phyloP scores from a whole-genome alignment of 2,113 vertebrate species.

The Oreochromis spilurus region DNA sequence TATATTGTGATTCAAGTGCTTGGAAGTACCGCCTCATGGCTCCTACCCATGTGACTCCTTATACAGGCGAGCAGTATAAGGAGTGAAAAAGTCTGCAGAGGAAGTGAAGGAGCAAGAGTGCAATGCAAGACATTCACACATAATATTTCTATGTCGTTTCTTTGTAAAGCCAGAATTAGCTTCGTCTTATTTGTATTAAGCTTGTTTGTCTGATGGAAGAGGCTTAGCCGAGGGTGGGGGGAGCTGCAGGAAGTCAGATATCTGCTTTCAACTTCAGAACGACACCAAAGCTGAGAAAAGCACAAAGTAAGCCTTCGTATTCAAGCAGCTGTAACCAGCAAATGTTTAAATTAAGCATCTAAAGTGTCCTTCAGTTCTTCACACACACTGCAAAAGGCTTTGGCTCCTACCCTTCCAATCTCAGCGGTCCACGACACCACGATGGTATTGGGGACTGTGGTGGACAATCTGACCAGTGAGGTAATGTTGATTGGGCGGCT shows the following conservation, averaged over 20 bases:
- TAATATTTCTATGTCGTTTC: neutral
- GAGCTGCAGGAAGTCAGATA: neutral
- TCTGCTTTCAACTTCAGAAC: neutral
- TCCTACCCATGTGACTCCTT: too few species aligned
- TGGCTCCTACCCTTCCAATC: conserved; percentile 86
- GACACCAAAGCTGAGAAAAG: neutral
- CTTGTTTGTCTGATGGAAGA: neutral
- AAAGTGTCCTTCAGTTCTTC: neutral
- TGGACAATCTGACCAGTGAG: conserved; percentile 93
- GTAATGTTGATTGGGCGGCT: conserved; percentile 99
- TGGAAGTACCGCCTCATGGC: too few species aligned
- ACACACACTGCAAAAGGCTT: neutral
- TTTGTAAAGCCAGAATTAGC: neutral
- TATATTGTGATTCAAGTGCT: neutral
- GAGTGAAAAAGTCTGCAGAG: neutral
- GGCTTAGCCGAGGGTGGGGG: neutral
- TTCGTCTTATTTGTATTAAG: neutral
- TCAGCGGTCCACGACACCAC: conserved; percentile 97
- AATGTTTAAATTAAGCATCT: neutral
- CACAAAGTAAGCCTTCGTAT: neutral
- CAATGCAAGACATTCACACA: neutral
- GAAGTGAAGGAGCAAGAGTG: neutral
- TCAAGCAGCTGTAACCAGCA: neutral
- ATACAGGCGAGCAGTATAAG: neutral
- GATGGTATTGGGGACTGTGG: conserved; percentile 96